Evolutionary conservation across 2,797 vertebrate genomes (phyloP).

Genomic region (Phataginus tricuspis): DNA sequence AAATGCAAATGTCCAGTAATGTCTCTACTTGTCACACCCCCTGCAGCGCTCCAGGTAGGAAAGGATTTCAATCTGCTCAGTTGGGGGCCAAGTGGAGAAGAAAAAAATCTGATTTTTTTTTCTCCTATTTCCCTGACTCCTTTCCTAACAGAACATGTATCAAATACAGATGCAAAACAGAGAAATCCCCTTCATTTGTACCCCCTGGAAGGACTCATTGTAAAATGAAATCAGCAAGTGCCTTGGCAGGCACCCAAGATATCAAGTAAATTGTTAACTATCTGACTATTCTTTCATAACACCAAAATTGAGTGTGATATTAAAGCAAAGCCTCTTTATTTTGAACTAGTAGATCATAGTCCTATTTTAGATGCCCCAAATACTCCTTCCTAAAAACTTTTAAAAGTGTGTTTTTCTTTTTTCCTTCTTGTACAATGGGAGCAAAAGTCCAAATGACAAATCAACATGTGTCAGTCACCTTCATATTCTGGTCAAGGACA

Average conservation of each 20-base stretch:
- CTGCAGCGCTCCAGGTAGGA: slow-evolving; percentile 72
- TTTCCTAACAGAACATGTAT: background rate
- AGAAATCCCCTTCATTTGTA: background rate
- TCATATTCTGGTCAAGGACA: background rate
- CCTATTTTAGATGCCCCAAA: background rate
- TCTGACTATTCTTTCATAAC: slow-evolving; percentile 59
- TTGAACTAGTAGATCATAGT: slow-evolving; percentile 26
- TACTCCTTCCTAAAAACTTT: background rate
- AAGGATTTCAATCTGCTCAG: slow-evolving; percentile 57
- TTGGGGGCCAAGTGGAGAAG: slow-evolving; percentile 21
- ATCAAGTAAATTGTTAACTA: slow-evolving; percentile 76
- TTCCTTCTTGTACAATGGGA: background rate
- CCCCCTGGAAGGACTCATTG: background rate
- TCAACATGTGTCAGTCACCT: background rate
- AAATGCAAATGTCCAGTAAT: slow-evolving; percentile 86
- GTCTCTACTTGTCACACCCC: slow-evolving; percentile 82
- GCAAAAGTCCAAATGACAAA: slow-evolving; percentile 11
- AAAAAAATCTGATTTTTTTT: background rate
- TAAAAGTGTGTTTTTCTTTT: background rate
- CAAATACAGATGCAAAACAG: background rate
- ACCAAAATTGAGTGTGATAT: slow-evolving; percentile 40
- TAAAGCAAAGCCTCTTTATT: slow-evolving; percentile 68
- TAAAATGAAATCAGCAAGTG: slow-evolving; percentile 42
- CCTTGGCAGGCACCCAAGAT: slow-evolving; percentile 56
- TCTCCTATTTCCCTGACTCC: background rate